Evolutionary conservation across 1,140 invertebrate genomes (phyloP).

Genomic region (Himalopsyche phryganea): DNA sequence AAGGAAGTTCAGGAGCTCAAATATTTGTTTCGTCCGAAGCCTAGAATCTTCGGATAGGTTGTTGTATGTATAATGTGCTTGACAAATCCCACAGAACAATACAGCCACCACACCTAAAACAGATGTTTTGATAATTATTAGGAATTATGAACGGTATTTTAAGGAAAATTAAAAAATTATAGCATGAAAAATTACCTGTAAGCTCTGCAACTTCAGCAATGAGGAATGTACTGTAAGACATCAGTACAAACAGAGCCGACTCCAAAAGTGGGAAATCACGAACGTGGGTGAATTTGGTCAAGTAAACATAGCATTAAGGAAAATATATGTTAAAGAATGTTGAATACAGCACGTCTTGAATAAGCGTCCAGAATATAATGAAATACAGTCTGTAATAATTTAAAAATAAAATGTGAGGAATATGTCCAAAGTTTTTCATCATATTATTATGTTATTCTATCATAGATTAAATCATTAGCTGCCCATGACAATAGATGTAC

Average conservation of each 20-base stretch:
- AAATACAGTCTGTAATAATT: neutral
- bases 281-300: slow-evolving; percentile 95
- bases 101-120: slow-evolving; percentile 88
- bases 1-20: slow-evolving; percentile 94
- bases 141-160: too few relatives aligned
- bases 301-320: slow-evolving; percentile 45
- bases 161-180: neutral
- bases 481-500: too few relatives aligned
- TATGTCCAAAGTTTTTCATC: too few relatives aligned
- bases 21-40: slow-evolving; percentile 88
- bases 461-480: too few relatives aligned
- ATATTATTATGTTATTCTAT: too few relatives aligned
- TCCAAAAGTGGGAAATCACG: slow-evolving; percentile 94
- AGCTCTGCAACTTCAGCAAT: slow-evolving; percentile 93
- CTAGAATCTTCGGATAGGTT: slow-evolving; percentile 89
- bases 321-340: slow-evolving; percentile 1
- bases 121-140: too few relatives aligned
- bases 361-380: neutral
- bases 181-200: slow-evolving; percentile 66
- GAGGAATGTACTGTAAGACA: slow-evolving; percentile 97
- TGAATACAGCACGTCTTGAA: slow-evolving; percentile 12
- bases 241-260: slow-evolving; percentile 92
- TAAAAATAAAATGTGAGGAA: slow-evolving; percentile 13
- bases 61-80: slow-evolving; percentile 99
- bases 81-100: slow-evolving; percentile 97